Conservation (phyloP, 2,888 invertebrate genomes). For the Agriotes lineatus region DNA sequence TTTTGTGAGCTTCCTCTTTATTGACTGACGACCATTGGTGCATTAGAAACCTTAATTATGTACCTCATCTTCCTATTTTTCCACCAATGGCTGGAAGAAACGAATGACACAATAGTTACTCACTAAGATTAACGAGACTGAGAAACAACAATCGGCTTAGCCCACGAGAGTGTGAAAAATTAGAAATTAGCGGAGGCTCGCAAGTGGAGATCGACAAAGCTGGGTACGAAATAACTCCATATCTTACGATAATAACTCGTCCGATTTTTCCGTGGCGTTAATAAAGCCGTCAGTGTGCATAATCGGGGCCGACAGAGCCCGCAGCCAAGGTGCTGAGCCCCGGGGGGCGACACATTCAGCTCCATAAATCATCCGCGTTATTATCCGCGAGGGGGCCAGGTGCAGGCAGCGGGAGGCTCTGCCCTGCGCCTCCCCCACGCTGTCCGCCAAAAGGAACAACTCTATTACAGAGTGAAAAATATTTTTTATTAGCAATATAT, state of each 20-base stretch:
- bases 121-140: no score
- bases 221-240: slow-evolving; percentile 44
- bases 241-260: slow-evolving; percentile 53
- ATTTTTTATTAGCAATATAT: slow-evolving; percentile 46
- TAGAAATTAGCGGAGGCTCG: slow-evolving; percentile 18
- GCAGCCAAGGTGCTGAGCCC: slow-evolving; percentile 55
- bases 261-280: slow-evolving; percentile 52
- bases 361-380: slow-evolving; percentile 62
- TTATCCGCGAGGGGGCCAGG: slow-evolving; percentile 60
- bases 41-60: no score
- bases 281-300: slow-evolving; percentile 58
- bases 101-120: no score
- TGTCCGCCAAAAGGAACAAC: slow-evolving; percentile 46
- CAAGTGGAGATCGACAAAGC: not conserved
- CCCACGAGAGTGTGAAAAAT: not conserved
- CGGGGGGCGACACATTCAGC: slow-evolving; percentile 61
- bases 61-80: no score
- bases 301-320: slow-evolving; percentile 57
- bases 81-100: no score
- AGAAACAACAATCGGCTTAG: no score
- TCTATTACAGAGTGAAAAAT: slow-evolving; percentile 49
- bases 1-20: no score
- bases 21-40: no score
- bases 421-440: slow-evolving; percentile 32
- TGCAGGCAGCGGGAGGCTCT: slow-evolving; percentile 54